Evolutionary conservation across 2,113 vertebrate genomes (phyloP), one percentile per base, ranked within the genome.

Genomic region (Capreolus pygargus): DNA sequence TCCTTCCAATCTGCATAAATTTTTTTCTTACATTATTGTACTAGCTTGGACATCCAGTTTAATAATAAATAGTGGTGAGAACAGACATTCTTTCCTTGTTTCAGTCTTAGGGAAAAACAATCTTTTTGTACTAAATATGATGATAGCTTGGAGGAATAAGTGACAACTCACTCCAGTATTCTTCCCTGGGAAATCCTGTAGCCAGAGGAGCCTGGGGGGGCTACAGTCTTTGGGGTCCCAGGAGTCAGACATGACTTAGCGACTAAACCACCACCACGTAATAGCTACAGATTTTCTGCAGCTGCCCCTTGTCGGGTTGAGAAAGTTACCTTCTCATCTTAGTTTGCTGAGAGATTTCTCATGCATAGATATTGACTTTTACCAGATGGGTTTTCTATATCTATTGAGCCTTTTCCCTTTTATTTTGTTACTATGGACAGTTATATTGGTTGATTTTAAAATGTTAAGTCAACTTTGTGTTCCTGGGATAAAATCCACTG

Each of bases 381-480:
- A 13, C 57, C 33, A 81, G 84, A 81, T 47, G 25, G 1, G 7
- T 84, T 92, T 88, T 92, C 28, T 92, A 17, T 52, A 86, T 54
- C 43, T 83, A 74, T 76, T 86, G 39, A 92, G 36, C 36, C 83
- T 92, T 86, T 7, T 84, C 28, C 54, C 17, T 57, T 81, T 74
- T 61, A 58, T 89, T 86, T 87, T 97, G 25, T 79, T 94, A 79
- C 36, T 55, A 85, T 45, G 19, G 21, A 17, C 50, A 95, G 58
- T 78, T 86, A 82, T 11, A 86, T 39, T 25, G 39, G 89, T 76
- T 57, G 33, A n/a, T 45, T 78, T 95, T 87, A 36, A 94, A 95
- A 95, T 92, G 87, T 86, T 92, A 90, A 94, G 55, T 50, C 60
- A 86, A 92, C 36, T 7, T 84, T 92, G 55, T 50, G 76, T 79